These are phyloP conservation scores for Cydia fagiglandana DNA, from an alignment of 1,140 invertebrate species.

Conservation along the genomic window DNA sequence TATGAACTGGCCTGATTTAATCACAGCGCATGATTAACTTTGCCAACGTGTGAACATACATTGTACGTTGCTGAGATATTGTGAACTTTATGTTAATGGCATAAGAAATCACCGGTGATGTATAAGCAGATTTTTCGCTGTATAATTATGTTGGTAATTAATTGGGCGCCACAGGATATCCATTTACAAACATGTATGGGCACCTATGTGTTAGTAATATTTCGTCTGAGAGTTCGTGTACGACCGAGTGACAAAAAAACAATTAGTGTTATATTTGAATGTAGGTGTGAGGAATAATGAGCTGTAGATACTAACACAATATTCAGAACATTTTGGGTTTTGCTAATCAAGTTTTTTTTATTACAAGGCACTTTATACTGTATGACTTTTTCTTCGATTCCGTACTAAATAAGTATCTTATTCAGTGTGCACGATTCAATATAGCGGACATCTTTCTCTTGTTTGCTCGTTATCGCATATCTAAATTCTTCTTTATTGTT, in stretches of 20 bases:
- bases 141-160: constrained; percentile 41
- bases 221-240: not conserved
- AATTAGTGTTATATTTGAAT: not conserved
- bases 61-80: constrained; percentile 12
- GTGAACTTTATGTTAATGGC: constrained; percentile 18
- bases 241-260: constrained; percentile 2
- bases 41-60: constrained; percentile 19
- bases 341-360: not conserved
- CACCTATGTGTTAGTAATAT: constrained; percentile 10
- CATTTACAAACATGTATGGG: constrained; percentile 40
- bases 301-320: not conserved
- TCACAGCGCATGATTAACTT: constrained; percentile 1
- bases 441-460: not conserved
- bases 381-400: no score
- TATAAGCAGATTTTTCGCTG: constrained; percentile 31
- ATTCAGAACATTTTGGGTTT: not conserved
- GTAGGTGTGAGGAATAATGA: not conserved
- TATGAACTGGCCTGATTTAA: constrained; percentile 19
- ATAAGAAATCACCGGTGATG: constrained; percentile 12
- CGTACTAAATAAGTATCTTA: no score
- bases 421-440: no score
- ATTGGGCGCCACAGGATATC: constrained; percentile 47
- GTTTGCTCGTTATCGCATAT: not conserved
- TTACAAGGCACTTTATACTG: no score
- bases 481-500: not conserved